Evolutionary conservation across 2,797 vertebrate species (phyloP).

Genomic region (Leptoclinus maculatus): DNA sequence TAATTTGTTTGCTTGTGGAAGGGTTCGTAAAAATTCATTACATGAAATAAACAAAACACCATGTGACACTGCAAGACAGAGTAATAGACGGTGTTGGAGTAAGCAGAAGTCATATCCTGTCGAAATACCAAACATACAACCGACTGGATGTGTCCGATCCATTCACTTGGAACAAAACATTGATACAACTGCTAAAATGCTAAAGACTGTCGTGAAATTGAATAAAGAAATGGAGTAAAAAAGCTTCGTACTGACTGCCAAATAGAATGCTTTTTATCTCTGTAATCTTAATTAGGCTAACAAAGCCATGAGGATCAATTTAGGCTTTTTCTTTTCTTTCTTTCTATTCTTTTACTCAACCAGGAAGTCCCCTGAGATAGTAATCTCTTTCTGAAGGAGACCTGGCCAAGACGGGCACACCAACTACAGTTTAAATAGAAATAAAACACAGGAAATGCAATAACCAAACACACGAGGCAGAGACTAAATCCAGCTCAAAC

Average conservation of each 20-base stretch:
- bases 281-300: background rate
- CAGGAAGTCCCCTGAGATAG: background rate
- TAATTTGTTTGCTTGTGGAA: background rate
- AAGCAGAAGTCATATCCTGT: background rate
- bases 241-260: background rate
- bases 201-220: background rate
- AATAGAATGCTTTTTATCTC: background rate
- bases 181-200: background rate
- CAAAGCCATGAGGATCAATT: background rate
- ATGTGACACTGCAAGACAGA: background rate
- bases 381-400: background rate
- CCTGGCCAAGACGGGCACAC: background rate
- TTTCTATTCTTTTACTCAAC: background rate
- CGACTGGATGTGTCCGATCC: background rate
- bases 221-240: background rate
- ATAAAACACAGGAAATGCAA: background rate
- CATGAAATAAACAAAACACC: background rate
- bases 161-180: background rate
- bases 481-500: background rate
- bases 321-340: background rate
- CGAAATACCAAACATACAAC: background rate
- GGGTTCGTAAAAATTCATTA: background rate
- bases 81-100: background rate
- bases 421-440: background rate
- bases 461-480: background rate